These are phyloP conservation scores for Petaurus breviceps DNA, from an alignment of 2,113 vertebrate genomes.

Conservation along the genomic window DNA sequence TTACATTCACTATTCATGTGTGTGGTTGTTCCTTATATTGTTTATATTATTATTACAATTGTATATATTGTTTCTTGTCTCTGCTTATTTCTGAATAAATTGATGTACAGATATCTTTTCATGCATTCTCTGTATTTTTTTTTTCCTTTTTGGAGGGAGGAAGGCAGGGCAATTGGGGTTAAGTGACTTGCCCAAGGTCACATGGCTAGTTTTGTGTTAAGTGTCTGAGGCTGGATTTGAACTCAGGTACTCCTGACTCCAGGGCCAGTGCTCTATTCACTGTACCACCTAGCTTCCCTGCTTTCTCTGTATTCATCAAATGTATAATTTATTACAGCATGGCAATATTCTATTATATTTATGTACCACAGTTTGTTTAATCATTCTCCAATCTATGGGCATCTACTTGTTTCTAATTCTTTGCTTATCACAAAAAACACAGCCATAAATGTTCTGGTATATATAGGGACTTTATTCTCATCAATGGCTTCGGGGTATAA, in stretches of 20 bases:
- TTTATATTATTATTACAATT: not conserved
- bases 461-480: not conserved
- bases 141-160: too few relatives aligned
- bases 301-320: not conserved
- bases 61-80: not conserved
- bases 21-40: not conserved
- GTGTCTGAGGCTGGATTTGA: too few relatives aligned
- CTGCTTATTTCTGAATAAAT: not conserved
- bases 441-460: not conserved
- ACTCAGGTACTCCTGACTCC: too few relatives aligned
- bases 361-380: not conserved
- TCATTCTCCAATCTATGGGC: not conserved
- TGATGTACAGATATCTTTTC: not conserved
- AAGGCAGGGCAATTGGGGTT: too few relatives aligned
- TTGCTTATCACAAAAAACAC: not conserved
- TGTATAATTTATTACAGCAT: not conserved
- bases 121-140: not conserved
- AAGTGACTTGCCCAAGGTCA: too few relatives aligned
- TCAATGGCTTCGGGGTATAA: not conserved
- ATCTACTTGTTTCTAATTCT: not conserved
- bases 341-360: not conserved
- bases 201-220: too few relatives aligned
- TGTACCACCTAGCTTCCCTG: not conserved
- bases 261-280: too few relatives aligned
- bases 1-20: not conserved